Percentiles rank a stretch among this genome's conserved stretches.
Conservation (phyloP, 2,797 vertebrate species). For the Babyrousa celebensis region DNA sequence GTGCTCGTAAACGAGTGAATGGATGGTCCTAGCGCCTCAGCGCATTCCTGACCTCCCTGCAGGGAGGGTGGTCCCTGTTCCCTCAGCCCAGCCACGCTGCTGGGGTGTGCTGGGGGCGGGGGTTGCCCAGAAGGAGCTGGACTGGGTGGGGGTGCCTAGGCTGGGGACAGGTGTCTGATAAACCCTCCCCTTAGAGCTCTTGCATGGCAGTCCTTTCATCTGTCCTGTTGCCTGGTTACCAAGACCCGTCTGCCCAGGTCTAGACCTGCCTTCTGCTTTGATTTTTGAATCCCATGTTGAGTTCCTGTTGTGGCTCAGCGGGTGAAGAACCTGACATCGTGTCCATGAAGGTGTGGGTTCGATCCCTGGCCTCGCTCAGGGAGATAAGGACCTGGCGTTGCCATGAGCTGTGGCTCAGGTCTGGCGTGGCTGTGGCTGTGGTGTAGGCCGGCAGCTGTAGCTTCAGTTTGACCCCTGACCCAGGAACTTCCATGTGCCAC, state of each 20-base stretch:
- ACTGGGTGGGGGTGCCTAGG: not conserved
- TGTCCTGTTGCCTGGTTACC: not conserved
- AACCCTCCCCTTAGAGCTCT: accelerated
- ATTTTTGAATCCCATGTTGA: not conserved
- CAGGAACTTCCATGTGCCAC: too few relatives aligned
- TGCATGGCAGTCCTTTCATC: accelerated
- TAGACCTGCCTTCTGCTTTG: not conserved
- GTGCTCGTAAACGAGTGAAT: accelerated
- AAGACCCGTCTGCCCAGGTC: not conserved
- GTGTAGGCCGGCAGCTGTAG: too few relatives aligned
- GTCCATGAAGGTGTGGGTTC: too few relatives aligned
- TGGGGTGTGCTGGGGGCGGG: accelerated
- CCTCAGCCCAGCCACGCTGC: not conserved
- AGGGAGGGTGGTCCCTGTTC: not conserved
- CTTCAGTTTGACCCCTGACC: not conserved
- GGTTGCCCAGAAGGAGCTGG: not conserved
- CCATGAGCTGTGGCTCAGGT: too few relatives aligned
- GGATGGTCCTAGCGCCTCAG: not conserved
- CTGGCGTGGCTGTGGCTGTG: too few relatives aligned
- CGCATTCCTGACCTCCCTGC: not conserved
- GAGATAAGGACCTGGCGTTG: too few relatives aligned
- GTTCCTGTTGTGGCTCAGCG: too few relatives aligned
- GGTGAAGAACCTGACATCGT: too few relatives aligned
- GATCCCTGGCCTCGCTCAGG: too few relatives aligned
- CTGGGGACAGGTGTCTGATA: accelerated